Base-by-base conservation (phyloP, 2,113 vertebrate genomes). In the Phyllostomus discolor region DNA sequence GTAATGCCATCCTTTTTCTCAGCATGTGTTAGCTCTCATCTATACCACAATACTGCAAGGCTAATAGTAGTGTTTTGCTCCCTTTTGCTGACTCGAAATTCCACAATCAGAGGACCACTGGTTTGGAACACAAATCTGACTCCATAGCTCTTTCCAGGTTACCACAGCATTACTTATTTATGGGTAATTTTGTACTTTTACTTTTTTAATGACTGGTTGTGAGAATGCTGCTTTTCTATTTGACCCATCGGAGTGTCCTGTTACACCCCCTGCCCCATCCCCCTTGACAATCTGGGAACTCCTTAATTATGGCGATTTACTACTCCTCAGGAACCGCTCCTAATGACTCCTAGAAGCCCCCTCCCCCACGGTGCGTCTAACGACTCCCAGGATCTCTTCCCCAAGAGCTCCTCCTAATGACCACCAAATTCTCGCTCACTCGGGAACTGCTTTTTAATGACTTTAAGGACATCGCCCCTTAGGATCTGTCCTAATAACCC, bases 391-490 rank as follows among this genome's bases (percentile, higher is more conserved):
- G 50, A 90, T 62, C 67, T 79, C 62, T 69, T 69, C 62, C 43
- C 90, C 80, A 62, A 84, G 94, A 96, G 93, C 52, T 57, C 54
- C 26, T 91, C 66, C 57, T 97, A 97, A 98, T 96, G 88, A 94
- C 85, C 88, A 91, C 91, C 54, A 95, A 73, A 46, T 95, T 93
- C 67, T 79, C 1, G 19, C 41, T 92, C 93, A 66, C 31, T 0
- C 52, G 70, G 43, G 38, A 96, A 57, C 24, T 35, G 38, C 24
- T 69, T 67, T 75, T 66, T 89, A 97, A 96, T 83, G 69, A 81
- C 96, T 26, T 78, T 48, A 81, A 90, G 52, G 78, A 85, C 31
- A 82, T 62, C 22, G 11, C 72, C 90, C 88, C 73, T 80, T 35
- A 78, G 89, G 88, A 43, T 31, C 69, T 17, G 78, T 89, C 48